Evolutionary conservation across 2,888 invertebrate species (phyloP), one percentile per base, ranked within the genome.

Genomic region (Tridacna crocea): DNA sequence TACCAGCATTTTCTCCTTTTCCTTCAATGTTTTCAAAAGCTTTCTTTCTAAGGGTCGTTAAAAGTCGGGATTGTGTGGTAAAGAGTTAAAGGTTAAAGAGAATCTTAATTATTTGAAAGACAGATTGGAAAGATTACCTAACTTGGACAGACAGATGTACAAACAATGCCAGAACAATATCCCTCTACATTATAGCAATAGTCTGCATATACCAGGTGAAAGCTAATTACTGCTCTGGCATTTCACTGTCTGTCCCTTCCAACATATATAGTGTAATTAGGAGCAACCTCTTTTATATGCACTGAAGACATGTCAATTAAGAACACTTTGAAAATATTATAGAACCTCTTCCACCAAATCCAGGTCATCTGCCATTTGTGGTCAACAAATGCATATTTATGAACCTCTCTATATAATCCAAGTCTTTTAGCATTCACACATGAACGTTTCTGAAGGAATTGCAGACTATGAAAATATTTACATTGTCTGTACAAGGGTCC

Each of bases 351-450:
- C 68, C 58, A 76, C 58, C 76, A 66, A 26, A 58, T 46, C 51
- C 66, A 76, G 11, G 76, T 76, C 68, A 66, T 51, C 19, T 76
- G 66, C 76, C 76, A 76, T 46, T 76, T 76, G 36, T 76, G 76
- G 47, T 76, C 76, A 22, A 76, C 48, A 60, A 76, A 68, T 19
- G 76, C 68, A 51, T 68, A 76, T 27, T 51, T 76, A 58, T 76
- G 66, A 8, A 55, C 22, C 12, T 51, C 22, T 22, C 76, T 22
- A 22, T 48, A 68, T 26, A 76, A 66, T n/a, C 76, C 76, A 12
- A 66, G 22, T 22, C 70, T 26, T 13, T 76, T 47, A 0, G 66
- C 22, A 51, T 76, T 61, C 12, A 46, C 76, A 46, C 76, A 76
- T n/a, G 76, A 66, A 19, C 76, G 68, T 47, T 68, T 51, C 46